phyloP scores from a whole-genome alignment of 2,888 invertebrate genomes.

The Limnephilus marmoratus region DNA sequence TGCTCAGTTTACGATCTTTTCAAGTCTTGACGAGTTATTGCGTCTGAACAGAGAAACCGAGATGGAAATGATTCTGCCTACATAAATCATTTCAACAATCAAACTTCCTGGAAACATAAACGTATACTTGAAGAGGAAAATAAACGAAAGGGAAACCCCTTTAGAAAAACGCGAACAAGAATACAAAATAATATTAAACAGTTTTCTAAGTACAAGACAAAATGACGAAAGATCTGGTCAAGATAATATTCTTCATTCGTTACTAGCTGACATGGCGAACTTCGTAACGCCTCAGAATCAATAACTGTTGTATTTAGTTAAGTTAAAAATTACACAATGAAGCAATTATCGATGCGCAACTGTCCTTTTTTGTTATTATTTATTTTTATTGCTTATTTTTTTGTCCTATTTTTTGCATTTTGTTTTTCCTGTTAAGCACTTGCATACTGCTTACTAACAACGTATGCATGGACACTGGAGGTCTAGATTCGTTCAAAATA shows the following conservation, averaged over 20 bases:
- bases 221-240: background rate
- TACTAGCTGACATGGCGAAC: too few species aligned
- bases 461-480: too few species aligned
- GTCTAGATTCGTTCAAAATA: too few species aligned
- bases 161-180: background rate
- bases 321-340: too few species aligned
- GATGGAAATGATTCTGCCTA: background rate
- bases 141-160: background rate
- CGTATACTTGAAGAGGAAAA: background rate
- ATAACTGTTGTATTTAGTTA: too few species aligned
- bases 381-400: too few species aligned
- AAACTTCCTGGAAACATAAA: background rate
- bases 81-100: background rate
- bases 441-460: too few species aligned
- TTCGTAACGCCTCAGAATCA: too few species aligned
- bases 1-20: background rate
- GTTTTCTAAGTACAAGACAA: background rate
- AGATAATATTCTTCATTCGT: background rate
- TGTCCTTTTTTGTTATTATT: too few species aligned
- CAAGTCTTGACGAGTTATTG: background rate
- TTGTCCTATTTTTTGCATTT: too few species aligned
- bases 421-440: too few species aligned
- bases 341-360: too few species aligned
- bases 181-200: background rate
- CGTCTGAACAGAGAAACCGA: background rate